Evolutionary conservation across 2,888 invertebrate genomes (phyloP).

Genomic region (Keiferia lycopersicella): DNA sequence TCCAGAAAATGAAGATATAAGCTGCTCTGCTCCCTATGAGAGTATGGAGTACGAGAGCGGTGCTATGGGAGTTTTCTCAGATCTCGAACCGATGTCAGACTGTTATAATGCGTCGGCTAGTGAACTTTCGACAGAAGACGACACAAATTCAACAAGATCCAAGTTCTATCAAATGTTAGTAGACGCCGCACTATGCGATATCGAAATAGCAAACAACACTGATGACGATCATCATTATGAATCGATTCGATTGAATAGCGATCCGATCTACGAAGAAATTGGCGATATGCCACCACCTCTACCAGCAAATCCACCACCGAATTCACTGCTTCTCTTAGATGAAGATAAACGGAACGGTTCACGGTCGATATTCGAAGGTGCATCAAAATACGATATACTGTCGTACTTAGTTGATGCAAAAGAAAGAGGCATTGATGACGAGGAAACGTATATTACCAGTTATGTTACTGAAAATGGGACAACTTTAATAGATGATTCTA

Average conservation of each 20-base stretch:
- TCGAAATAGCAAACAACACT: constrained; percentile 82
- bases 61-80: constrained; percentile 75
- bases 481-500: constrained; percentile 73
- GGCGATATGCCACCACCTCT: constrained; percentile 89
- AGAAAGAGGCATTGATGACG: constrained; percentile 86
- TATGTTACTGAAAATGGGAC: constrained; percentile 79
- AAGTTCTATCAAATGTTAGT: constrained; percentile 88
- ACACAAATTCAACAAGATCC: constrained; percentile 83
- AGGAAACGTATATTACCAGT: constrained; percentile 86
- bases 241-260: constrained; percentile 84
- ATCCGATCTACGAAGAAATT: constrained; percentile 91
- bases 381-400: constrained; percentile 93
- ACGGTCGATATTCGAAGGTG: constrained; percentile 88
- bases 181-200: constrained; percentile 85
- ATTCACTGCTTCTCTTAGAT: constrained; percentile 83
- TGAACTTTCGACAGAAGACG: constrained; percentile 84
- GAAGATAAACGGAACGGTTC: constrained; percentile 86
- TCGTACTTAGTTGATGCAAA: constrained; percentile 94
- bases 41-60: constrained; percentile 86
- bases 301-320: constrained; percentile 89
- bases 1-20: constrained; percentile 73
- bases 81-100: constrained; percentile 83
- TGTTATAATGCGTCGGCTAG: constrained; percentile 87
- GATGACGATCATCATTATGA: constrained; percentile 88
- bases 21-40: constrained; percentile 88